Evolutionary conservation across 2,888 invertebrate species (phyloP).

Genomic region (Panorpa germanica): DNA sequence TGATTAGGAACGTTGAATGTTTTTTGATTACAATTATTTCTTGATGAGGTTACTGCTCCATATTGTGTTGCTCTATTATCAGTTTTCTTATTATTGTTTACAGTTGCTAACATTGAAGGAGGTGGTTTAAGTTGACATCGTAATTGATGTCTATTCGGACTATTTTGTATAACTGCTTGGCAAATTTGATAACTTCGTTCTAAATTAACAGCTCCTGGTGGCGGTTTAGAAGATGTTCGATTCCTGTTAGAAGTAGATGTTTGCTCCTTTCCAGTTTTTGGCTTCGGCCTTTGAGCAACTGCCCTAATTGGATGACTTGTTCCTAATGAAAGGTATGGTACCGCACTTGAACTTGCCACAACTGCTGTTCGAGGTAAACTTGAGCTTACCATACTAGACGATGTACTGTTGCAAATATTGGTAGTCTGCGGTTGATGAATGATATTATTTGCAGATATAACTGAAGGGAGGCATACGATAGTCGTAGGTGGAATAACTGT

Average conservation of each 20-base stretch:
- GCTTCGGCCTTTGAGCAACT: slow-evolving; percentile 18
- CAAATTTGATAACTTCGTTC: slow-evolving; percentile 92
- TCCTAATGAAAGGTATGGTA: slow-evolving; percentile 28
- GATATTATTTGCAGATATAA: slow-evolving; percentile 18
- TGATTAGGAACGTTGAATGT: too few species aligned
- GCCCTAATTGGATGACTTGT: slow-evolving; percentile 29
- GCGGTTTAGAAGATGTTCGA: slow-evolving; percentile 50
- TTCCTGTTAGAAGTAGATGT: slow-evolving; percentile 26
- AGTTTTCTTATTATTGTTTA: slow-evolving; percentile 10
- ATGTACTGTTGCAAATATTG: slow-evolving; percentile 12
- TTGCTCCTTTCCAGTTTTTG: slow-evolving; percentile 15
- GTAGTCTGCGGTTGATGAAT: slow-evolving; percentile 13
- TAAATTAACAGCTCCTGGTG: slow-evolving; percentile 79
- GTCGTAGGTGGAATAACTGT: slow-evolving; percentile 31
- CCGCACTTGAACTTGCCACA: slow-evolving; percentile 27
- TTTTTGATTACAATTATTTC: too few species aligned
- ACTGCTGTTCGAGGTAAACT: slow-evolving; percentile 16
- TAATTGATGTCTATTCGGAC: slow-evolving; percentile 74
- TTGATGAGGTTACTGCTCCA: slow-evolving; percentile 22
- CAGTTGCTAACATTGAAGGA: slow-evolving; percentile 46
- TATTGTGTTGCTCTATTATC: slow-evolving; percentile 20
- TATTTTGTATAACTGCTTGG: slow-evolving; percentile 83
- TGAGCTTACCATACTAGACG: too few species aligned
- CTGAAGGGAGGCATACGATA: slow-evolving; percentile 28
- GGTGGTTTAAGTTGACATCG: slow-evolving; percentile 73